Evolutionary conservation across 1,140 invertebrate species (phyloP).

Genomic region (Bombus fervidus): DNA sequence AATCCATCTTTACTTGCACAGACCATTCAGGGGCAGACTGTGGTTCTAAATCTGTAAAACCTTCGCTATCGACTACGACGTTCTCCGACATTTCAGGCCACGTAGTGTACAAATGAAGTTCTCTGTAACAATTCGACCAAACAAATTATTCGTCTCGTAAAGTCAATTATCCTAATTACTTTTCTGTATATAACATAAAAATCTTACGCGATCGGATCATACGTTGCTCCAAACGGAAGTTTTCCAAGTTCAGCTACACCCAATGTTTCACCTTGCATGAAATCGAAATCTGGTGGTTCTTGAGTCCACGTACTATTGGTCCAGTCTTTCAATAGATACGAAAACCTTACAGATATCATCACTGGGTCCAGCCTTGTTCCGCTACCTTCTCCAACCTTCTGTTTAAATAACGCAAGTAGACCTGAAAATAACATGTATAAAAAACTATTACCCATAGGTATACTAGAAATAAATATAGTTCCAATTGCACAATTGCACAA

Average conservation of each 20-base stretch:
- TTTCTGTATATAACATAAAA: not conserved
- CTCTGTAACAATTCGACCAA: constrained; percentile 82
- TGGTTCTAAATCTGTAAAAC: constrained; percentile 94
- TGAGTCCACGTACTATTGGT: constrained; percentile 86
- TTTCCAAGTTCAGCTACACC: constrained; percentile 84
- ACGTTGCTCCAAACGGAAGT: constrained; percentile 92
- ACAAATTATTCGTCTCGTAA: not conserved
- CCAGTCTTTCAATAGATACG: constrained; percentile 91
- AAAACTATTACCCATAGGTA: not conserved
- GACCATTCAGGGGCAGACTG: constrained; percentile 92
- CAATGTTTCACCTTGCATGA: constrained; percentile 84
- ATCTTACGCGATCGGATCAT: constrained; percentile 88
- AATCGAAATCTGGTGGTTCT: constrained; percentile 89
- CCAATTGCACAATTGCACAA: not conserved
- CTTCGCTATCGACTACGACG: constrained; percentile 93
- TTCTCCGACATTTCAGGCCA: constrained; percentile 94
- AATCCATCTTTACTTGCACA: constrained; percentile 84
- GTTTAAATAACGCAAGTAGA: constrained; percentile 90
- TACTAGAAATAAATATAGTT: not conserved
- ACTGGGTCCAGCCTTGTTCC: constrained; percentile 86
- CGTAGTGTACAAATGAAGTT: constrained; percentile 91
- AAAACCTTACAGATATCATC: constrained; percentile 90
- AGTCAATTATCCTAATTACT: not conserved
- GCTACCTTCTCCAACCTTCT: constrained; percentile 86
- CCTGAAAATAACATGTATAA: constrained; percentile 80